Evolutionary conservation across 2,888 invertebrate species (phyloP).

Genomic region (Phyllotreta cruciferae): DNA sequence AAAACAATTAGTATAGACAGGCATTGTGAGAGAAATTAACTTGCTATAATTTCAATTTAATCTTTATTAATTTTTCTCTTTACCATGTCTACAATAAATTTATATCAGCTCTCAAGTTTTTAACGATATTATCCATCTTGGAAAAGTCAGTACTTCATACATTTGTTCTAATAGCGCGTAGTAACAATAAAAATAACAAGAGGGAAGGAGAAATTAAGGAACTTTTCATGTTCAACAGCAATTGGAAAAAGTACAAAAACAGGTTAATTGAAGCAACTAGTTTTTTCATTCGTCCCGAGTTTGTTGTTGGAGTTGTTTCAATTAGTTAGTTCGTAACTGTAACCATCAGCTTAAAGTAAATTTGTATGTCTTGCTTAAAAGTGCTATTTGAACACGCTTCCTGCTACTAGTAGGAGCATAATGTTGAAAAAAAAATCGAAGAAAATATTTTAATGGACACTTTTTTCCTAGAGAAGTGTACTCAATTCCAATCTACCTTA

Average conservation of each 20-base stretch:
- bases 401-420: constrained; percentile 3
- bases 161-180: neutral
- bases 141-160: neutral
- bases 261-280: constrained; percentile 6
- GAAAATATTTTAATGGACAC: neutral
- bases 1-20: too few relatives aligned
- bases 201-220: neutral
- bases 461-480: neutral
- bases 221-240: constrained; percentile 4
- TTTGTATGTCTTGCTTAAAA: constrained; percentile 19
- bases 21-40: too few relatives aligned
- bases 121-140: too few relatives aligned
- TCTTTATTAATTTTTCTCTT: too few relatives aligned
- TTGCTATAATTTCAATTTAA: too few relatives aligned
- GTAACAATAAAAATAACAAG: neutral
- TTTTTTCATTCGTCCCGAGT: neutral
- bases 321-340: constrained; percentile 10
- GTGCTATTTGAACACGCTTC: constrained; percentile 16
- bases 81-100: too few relatives aligned
- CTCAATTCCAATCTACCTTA: neutral
- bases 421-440: neutral
- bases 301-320: constrained; percentile 16
- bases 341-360: constrained; percentile 19
- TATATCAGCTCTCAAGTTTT: too few relatives aligned
- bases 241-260: neutral